Evolutionary conservation across 2,888 invertebrate genomes (phyloP).

Genomic region (Orthosia gracilis): DNA sequence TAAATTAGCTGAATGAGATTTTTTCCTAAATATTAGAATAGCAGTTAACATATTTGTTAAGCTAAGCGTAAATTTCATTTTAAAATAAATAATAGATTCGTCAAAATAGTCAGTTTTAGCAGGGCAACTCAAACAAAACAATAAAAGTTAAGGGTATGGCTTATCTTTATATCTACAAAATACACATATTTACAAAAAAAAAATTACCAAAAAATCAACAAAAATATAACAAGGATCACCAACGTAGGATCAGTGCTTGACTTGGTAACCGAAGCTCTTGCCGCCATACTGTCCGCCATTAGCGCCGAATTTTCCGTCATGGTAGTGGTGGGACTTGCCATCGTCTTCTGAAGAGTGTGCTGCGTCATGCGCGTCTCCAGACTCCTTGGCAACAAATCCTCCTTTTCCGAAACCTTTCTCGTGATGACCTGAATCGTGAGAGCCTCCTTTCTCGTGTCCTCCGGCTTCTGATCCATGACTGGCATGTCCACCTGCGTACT

Average conservation of each 20-base stretch:
- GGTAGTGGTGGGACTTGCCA: slow-evolving; percentile 86
- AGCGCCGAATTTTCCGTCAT: slow-evolving; percentile 88
- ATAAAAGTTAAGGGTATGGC: slow-evolving; percentile 68
- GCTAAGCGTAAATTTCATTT: background rate
- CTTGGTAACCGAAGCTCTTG: slow-evolving; percentile 87
- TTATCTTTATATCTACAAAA: slow-evolving; percentile 80
- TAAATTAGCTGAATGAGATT: slow-evolving; percentile 8
- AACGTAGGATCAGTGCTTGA: slow-evolving; percentile 80
- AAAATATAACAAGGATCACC: slow-evolving; percentile 79
- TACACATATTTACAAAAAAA: slow-evolving; percentile 84
- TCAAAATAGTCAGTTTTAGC: slow-evolving; percentile 2
- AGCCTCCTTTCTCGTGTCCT: slow-evolving; percentile 89
- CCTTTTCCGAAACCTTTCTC: slow-evolving; percentile 86
- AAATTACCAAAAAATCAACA: slow-evolving; percentile 82
- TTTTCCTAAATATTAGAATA: slow-evolving; percentile 15
- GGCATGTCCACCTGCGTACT: slow-evolving; percentile 89
- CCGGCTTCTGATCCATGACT: slow-evolving; percentile 89
- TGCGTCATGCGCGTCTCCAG: slow-evolving; percentile 80
- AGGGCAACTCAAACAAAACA: slow-evolving; percentile 31
- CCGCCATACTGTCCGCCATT: slow-evolving; percentile 76
- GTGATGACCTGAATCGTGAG: slow-evolving; percentile 89
- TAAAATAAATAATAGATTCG: background rate
- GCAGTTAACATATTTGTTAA: slow-evolving; percentile 6
- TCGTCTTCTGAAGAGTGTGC: slow-evolving; percentile 90
- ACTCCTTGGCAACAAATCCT: slow-evolving; percentile 90